Base-by-base conservation (phyloP, 2,797 vertebrate genomes). In the Poecilia picta region DNA sequence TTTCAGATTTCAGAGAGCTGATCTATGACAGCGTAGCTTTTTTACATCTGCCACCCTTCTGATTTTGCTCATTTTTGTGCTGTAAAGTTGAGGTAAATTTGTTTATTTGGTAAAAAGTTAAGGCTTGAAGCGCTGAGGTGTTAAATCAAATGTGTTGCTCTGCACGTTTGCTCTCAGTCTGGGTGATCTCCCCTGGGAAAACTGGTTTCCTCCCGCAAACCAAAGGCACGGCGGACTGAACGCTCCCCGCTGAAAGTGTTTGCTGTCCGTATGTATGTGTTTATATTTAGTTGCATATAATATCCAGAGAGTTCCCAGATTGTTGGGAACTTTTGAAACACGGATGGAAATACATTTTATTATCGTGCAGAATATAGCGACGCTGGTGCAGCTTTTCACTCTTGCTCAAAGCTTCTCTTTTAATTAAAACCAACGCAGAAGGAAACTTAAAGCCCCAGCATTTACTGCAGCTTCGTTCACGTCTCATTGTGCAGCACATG, bases 241-340 rank as follows among this genome's bases (percentile, higher is more conserved):
- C 72, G 77, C 77, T 81, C 28, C 45, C 51, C 71, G 76, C 5
- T 85, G 64, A 86, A 84, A 86, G 81, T 1, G 53, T 72, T 85
- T 79, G 80, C 33, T 25, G 77, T 80, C n/a, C 88, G 73, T 85
- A 81, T 76, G 76, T 74, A 55, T 55, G 11, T 55, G n/a, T 78
- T 23, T 89, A 74, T 85, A 81, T 75, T 76, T 74, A 82, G 72
- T 87, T 74, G n/a, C 78, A 86, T 81, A 76, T 62, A 78, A 74
- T 39, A n/a, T 74, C 66, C 49, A 51, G 46, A 49, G 20, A 71
- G 53, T 73, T 72, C 28, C 10, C n/a, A 62, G 73, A 79, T 20
- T 84, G 45, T 59, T 36, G 33, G 80, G 20, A 23, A 23, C 49
- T 25, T 53, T 71, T 55, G 25, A 76, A 86, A 72, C n/a, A 76